Evolutionary conservation across 2,797 vertebrate species (phyloP), one percentile per base, ranked within the genome.

Genomic region (Crenuchus spilurus): DNA sequence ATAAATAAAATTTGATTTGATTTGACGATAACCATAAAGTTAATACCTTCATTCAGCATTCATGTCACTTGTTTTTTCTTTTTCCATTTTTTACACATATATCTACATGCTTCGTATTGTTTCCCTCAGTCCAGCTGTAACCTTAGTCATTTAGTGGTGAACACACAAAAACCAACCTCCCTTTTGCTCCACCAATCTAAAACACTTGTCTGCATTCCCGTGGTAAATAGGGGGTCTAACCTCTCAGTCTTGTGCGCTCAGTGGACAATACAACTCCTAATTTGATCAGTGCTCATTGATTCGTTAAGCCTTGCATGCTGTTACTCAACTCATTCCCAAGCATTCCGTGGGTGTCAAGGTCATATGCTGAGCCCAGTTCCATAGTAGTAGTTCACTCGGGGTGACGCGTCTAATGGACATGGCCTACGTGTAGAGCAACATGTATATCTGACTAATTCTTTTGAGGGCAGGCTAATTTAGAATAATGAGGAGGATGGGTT

Each of bases 261-360:
- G 28, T 48, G 66, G 37, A 79, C 67, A 76, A 69, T 70, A 49
- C 31, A 8, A 60, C 28, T 57, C 33, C 76, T 83, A 78, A 82
- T 76, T 81, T 81, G 76, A 70, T 80, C 72, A 75, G 76, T 62
- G 68, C 48, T 62, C 66, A 67, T 68, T 78, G 74, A 80, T 83
- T 81, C 44, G 16, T 70, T 73, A 73, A 76, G 67, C 72, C 70
- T 76, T 31, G 35, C 58, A 65, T 1, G 20, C 64, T 63, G 70
- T 62, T 75, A 70, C 60, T 66, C 58, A 70, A 41, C 63, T 81
- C 51, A 61, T 80, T 82, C 75, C 63, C 77, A 74, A 46, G 67
- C 72, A 69, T 79, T 64, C 66, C 77, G 79, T 33, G 63, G 58
- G 76, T 61, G 68, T 65, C 31, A 80, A 60, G 71, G 74, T 78